Conservation (phyloP, 2,797 vertebrate genomes). For the Lepidocolaptes lacrymiger region DNA sequence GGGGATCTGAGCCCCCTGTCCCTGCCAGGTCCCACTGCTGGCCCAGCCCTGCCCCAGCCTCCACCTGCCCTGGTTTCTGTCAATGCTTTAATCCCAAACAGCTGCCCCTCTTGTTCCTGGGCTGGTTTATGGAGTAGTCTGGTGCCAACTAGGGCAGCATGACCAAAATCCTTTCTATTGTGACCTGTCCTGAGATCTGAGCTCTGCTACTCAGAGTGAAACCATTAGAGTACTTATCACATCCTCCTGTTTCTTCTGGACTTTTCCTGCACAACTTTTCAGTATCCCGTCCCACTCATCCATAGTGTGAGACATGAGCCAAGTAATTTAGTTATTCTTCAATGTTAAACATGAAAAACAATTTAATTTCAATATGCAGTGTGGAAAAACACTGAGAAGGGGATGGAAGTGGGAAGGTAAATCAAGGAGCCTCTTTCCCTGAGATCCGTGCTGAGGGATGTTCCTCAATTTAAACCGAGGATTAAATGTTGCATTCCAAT, state of each 20-base stretch:
- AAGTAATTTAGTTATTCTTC: conserved; percentile 12
- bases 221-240: background rate
- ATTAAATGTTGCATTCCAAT: conserved; percentile 48
- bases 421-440: background rate
- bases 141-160: conserved; percentile 1
- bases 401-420: conserved; percentile 6
- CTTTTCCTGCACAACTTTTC: background rate
- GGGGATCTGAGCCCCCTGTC: background rate
- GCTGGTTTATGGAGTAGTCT: background rate
- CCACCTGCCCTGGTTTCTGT: background rate
- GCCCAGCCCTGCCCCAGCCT: background rate
- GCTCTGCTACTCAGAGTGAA: background rate
- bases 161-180: background rate
- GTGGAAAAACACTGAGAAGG: background rate
- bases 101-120: background rate
- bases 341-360: conserved; percentile 8
- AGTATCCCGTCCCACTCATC: background rate
- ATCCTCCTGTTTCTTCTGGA: background rate
- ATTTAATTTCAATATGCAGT: background rate
- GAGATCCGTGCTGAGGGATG: background rate
- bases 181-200: background rate
- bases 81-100: background rate
- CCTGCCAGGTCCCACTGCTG: background rate
- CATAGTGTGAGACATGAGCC: background rate
- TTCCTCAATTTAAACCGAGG: conserved; percentile 35